Evolutionary conservation across 1,140 invertebrate genomes (phyloP).

Genomic region (Drosophila ogumai): DNA sequence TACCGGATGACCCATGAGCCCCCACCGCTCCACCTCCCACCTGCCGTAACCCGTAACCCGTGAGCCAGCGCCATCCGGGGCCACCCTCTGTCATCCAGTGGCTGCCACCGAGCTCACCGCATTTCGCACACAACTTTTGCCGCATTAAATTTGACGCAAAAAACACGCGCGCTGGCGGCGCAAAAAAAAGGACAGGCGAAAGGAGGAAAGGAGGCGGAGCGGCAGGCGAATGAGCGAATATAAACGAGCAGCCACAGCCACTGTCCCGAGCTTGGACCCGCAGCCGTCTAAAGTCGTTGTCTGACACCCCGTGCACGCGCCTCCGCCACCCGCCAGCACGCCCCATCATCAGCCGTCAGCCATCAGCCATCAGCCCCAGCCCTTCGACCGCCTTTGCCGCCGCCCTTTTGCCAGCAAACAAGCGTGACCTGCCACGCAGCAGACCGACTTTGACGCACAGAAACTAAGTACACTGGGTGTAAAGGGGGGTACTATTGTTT

Average conservation of each 20-base stretch:
- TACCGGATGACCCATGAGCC: slow-evolving; percentile 38
- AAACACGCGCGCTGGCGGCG: slow-evolving; percentile 57
- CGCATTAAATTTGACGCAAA: slow-evolving; percentile 70
- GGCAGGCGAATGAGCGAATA: slow-evolving; percentile 45
- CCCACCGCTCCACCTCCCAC: slow-evolving; percentile 5
- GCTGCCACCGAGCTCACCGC: slow-evolving; percentile 35
- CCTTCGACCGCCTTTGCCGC: not conserved
- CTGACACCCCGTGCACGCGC: slow-evolving; percentile 34
- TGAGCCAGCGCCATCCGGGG: slow-evolving; percentile 3
- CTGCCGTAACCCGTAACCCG: slow-evolving; percentile 3
- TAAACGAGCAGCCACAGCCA: slow-evolving; percentile 40
- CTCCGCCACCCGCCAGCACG: slow-evolving; percentile 15
- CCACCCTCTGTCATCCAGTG: slow-evolving; percentile 7
- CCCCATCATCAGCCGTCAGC: slow-evolving; percentile 26
- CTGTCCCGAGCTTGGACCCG: slow-evolving; percentile 45
- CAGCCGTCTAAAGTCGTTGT: slow-evolving; percentile 61
- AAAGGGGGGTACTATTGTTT: not conserved
- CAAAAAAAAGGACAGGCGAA: slow-evolving; percentile 18
- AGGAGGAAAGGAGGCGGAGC: not conserved
- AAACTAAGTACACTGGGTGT: slow-evolving; percentile 13
- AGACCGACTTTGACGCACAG: slow-evolving; percentile 58
- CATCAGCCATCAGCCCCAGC: slow-evolving; percentile 23
- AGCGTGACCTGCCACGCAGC: slow-evolving; percentile 72
- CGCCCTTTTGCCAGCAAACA: slow-evolving; percentile 44
- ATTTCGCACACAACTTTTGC: slow-evolving; percentile 68